phyloP scores from a whole-genome alignment of 1,140 invertebrate genomes.

The Homalodisca vitripennis region DNA sequence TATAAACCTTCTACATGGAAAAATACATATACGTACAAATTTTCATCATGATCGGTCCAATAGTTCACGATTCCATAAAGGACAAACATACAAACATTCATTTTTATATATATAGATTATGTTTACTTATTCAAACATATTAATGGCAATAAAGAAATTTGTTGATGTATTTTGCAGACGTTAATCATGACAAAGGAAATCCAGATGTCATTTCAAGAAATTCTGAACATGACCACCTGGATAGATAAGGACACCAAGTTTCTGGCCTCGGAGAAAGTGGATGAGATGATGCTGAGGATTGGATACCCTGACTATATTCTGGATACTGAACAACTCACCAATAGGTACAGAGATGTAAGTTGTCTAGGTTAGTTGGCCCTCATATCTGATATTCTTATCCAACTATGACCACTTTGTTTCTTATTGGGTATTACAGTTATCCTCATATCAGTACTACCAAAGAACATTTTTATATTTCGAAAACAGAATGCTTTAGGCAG shows the following conservation, averaged over 20 bases:
- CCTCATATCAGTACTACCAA: too few species aligned
- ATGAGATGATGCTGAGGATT: constrained; percentile 80
- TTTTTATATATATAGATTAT: neutral
- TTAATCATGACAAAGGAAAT: constrained; percentile 83
- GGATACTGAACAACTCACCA: constrained; percentile 64
- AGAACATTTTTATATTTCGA: too few species aligned
- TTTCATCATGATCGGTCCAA: too few species aligned
- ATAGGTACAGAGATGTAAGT: constrained; percentile 71
- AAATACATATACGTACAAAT: too few species aligned
- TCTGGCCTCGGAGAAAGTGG: constrained; percentile 76
- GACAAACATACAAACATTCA: too few species aligned
- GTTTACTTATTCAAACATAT: neutral
- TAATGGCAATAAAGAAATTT: neutral
- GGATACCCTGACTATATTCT: constrained; percentile 88
- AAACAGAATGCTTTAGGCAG: too few species aligned
- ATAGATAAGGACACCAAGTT: constrained; percentile 77
- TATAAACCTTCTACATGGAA: too few species aligned
- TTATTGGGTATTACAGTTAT: too few species aligned
- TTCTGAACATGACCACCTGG: constrained; percentile 73
- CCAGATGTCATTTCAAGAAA: constrained; percentile 70
- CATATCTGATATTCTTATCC: neutral
- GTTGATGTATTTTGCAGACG: constrained; percentile 56
- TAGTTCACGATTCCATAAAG: too few species aligned
- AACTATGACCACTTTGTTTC: neutral
- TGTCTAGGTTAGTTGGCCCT: neutral